phyloP scores from a whole-genome alignment of 2,113 vertebrate species.

The Speoplatyrhinus poulsoni region DNA sequence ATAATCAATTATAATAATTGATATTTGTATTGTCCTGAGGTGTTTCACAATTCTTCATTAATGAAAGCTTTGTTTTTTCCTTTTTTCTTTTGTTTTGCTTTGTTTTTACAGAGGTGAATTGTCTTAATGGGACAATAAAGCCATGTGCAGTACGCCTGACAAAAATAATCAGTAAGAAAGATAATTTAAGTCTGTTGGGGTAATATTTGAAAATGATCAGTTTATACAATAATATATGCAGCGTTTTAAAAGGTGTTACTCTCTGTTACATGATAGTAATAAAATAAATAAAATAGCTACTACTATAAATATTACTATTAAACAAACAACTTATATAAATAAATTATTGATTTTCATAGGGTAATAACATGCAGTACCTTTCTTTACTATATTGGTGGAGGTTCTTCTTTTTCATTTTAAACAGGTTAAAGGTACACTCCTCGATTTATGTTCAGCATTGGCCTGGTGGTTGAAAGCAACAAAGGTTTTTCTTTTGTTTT shows the following conservation, averaged over 20 bases:
- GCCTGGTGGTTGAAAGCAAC: too few relatives aligned
- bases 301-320: too few relatives aligned
- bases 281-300: too few relatives aligned
- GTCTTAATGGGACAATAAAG: conserved; percentile 47
- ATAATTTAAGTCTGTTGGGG: neutral
- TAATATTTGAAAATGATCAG: conserved; percentile 1
- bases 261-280: neutral
- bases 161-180: conserved; percentile 69
- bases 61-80: neutral
- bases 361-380: too few relatives aligned
- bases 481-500: too few relatives aligned
- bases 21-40: neutral
- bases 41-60: neutral
- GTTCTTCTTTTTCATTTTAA: too few relatives aligned
- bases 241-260: neutral
- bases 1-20: too few relatives aligned
- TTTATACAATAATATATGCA: neutral
- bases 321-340: too few relatives aligned
- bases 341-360: too few relatives aligned
- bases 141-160: conserved; percentile 72
- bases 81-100: neutral
- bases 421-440: too few relatives aligned
- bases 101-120: conserved; percentile 57
- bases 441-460: too few relatives aligned
- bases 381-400: too few relatives aligned